Evolutionary conservation across 2,797 vertebrate species (phyloP), one percentile per base, ranked within the genome.

Genomic region (Cichlasoma orientale): DNA sequence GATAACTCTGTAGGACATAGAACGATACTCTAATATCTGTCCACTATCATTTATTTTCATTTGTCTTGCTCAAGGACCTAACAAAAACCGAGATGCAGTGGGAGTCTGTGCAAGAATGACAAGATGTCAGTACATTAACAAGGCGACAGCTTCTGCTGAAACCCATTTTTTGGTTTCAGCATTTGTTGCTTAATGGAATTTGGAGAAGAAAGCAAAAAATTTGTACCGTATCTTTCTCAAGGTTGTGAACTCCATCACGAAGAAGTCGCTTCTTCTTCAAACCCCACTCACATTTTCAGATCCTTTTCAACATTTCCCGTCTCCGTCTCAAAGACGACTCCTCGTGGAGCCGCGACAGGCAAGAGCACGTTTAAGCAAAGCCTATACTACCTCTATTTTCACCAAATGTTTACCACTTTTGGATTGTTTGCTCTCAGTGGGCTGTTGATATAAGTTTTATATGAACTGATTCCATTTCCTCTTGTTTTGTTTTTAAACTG

Each of bases 41-140:
- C 71, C 25, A 29, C 69, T 72, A 55, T 86, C 74, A 82, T 92
- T 85, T 68, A 71, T 88, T 82, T 85, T 87, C 74, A 90, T 92
- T 92, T 88, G 82, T 88, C 81, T 82, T 78, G 53, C 79, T 80
- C 27, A 38, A 79, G 75, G 55, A 82, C 68, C 72, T 78, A 84
- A 85, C 38, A 7, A 75, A 83, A 82, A 83, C 63, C 77, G 69
- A 81, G 75, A 72, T 13, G 31, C 47, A 44, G 47, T 56, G 56
- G 6, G 47, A 73, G 27, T 82, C 23, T 74, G 63, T 36, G 54
- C 56, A 77, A 16, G 59, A 79, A 84, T 61, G 71, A 71, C 55
- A 73, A 29, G 56, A 79, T 72, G 56, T 76, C 61, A 18, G 31
- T 2, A 7, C 68, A 66, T 76, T 80, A 72, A 77, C 63, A 85